Evolutionary conservation across 2,113 vertebrate species (phyloP), one percentile per base, ranked within the genome.

Genomic region (Seriola quinqueradiata): DNA sequence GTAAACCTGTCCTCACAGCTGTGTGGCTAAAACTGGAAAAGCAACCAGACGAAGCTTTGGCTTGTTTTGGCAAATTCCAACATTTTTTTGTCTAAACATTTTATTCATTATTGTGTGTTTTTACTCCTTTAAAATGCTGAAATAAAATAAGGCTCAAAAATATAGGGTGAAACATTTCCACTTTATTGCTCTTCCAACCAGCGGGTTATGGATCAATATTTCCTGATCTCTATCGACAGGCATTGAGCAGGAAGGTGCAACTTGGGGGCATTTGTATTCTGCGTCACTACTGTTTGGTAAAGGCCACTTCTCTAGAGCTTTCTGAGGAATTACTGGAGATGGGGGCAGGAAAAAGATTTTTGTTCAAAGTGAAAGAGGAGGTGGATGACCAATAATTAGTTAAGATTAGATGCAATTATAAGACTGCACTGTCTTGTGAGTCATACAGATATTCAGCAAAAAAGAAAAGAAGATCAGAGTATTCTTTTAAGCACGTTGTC

Each of bases 241-340:
- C 55, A 70, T 57, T 7, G 61, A 68, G 23, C 40, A 38, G 42
- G 61, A 66, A 40, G 59, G 50, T 70, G 48, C 12, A 12, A 74
- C 82, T 61, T n/a, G 48, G 52, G 40, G 38, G 63, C 48, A 88
- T 93, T 88, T 80, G 70, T 80, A 83, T 88, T 93, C 75, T 70
- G 70, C 68, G 71, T 55, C 60, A 40, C 52, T 52, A 25, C 50
- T 25, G 70, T 72, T 61, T 46, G 69, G 52, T 67, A 90, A 90
- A 92, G 77, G 81, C 59, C 79, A 86, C 21, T 14, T 85, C 46
- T 75, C 34, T 69, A 69, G 71, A 72, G 77, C 38, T 74, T 82
- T 64, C 40, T 65, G 61, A 75, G 61, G 65, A 77, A 83, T 65
- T 76, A 81, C 48, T 77, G 63, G 38, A 42, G 46, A 79, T 34